Evolutionary conservation across 1,140 invertebrate species (phyloP).

Genomic region (Bacillus rossius): DNA sequence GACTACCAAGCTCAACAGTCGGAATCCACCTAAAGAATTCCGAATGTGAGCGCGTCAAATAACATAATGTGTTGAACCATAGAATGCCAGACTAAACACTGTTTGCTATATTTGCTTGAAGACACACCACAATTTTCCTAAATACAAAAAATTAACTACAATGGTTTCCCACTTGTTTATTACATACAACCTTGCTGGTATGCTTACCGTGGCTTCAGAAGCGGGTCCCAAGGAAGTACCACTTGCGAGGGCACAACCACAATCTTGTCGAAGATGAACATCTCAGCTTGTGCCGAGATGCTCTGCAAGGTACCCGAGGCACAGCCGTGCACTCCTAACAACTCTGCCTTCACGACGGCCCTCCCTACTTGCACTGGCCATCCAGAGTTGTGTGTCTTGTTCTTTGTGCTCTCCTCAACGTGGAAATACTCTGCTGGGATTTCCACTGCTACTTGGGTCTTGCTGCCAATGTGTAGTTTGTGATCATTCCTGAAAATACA

Average conservation of each 20-base stretch:
- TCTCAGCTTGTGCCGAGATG: constrained; percentile 51
- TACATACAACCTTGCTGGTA: too few species aligned
- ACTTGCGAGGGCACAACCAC: constrained; percentile 54
- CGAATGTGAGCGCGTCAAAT: too few species aligned
- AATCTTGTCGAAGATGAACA: constrained; percentile 65
- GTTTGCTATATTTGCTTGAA: too few species aligned
- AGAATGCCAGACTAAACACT: too few species aligned
- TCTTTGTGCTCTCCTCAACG: constrained; percentile 52
- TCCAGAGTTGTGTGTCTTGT: constrained; percentile 69
- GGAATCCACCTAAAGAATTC: too few species aligned
- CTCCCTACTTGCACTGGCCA: constrained; percentile 54
- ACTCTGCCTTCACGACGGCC: constrained; percentile 51
- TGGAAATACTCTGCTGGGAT: constrained; percentile 58
- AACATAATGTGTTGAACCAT: too few species aligned
- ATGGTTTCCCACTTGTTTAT: too few species aligned
- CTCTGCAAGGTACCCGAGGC: background rate
- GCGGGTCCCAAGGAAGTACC: constrained; percentile 69
- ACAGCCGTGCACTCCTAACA: constrained; percentile 42
- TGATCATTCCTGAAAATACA: constrained; percentile 51
- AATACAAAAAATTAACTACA: too few species aligned
- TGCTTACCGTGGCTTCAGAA: constrained; percentile 49
- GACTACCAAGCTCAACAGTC: too few species aligned
- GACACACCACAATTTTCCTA: too few species aligned
- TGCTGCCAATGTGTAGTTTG: constrained; percentile 53
- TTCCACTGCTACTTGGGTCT: constrained; percentile 52